phyloP scores from a whole-genome alignment of 2,888 invertebrate species.

The Tinea pellionella region DNA sequence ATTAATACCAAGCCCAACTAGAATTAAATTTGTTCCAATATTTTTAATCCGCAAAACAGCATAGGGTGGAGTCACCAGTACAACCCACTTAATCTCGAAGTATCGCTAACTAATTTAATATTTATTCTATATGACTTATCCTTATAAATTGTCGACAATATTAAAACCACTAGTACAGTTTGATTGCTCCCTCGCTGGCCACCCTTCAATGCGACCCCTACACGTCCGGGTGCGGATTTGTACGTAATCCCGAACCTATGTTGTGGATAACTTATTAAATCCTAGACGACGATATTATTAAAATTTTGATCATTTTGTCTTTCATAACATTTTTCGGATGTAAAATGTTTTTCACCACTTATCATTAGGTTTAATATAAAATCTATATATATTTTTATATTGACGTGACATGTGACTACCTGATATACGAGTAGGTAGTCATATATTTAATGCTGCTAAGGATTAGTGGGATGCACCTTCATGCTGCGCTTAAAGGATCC shows the following conservation, averaged over 20 bases:
- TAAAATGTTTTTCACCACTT: too few relatives aligned
- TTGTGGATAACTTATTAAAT: slow-evolving; percentile 19
- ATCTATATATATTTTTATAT: too few relatives aligned
- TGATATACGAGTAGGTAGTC: too few relatives aligned
- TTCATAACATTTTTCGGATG: too few relatives aligned
- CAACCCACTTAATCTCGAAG: slow-evolving; percentile 62
- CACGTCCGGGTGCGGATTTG: slow-evolving; percentile 51
- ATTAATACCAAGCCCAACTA: not conserved
- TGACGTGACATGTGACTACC: too few relatives aligned
- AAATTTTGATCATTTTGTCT: not conserved
- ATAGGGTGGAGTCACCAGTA: not conserved
- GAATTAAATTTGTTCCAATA: not conserved
- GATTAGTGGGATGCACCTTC: too few relatives aligned
- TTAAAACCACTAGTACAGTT: slow-evolving; percentile 65
- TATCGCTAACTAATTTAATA: slow-evolving; percentile 69
- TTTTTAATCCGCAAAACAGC: not conserved
- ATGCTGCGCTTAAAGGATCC: too few relatives aligned
- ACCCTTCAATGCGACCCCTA: slow-evolving; percentile 44
- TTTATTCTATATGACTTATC: slow-evolving; percentile 65
- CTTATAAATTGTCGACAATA: slow-evolving; percentile 68
- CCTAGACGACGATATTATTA: slow-evolving; percentile 7
- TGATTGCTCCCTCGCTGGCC: slow-evolving; percentile 43
- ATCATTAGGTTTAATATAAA: too few relatives aligned
- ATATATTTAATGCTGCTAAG: too few relatives aligned
- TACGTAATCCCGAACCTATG: slow-evolving; percentile 48